phyloP scores from a whole-genome alignment of 2,113 vertebrate species.

The Leucopternis melanops region DNA sequence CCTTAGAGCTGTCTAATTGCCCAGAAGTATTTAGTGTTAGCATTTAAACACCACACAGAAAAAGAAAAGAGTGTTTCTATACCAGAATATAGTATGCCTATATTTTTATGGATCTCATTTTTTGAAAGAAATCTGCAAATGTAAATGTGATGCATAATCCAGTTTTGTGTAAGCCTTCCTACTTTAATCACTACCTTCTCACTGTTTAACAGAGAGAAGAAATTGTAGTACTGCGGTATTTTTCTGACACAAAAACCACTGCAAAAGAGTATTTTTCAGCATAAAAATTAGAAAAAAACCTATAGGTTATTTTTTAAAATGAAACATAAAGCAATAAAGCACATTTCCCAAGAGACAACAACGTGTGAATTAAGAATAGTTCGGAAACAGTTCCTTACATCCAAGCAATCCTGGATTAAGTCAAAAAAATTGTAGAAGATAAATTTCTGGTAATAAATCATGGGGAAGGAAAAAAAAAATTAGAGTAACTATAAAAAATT shows the following conservation, averaged over 20 bases:
- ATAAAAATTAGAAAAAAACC: background rate
- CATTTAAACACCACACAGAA: background rate
- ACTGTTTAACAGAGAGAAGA: background rate
- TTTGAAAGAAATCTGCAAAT: background rate
- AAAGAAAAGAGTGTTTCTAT: background rate
- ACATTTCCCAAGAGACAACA: background rate
- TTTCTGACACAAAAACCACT: background rate
- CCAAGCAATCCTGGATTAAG: background rate
- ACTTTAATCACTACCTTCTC: background rate
- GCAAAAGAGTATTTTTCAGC: background rate
- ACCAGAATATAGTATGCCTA: background rate
- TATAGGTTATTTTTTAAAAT: background rate
- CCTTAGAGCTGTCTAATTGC: background rate
- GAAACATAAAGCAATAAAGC: background rate
- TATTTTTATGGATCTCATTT: background rate
- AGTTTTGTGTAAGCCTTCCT: background rate
- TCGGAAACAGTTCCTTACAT: background rate
- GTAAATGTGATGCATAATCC: background rate
- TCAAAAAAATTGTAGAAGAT: background rate
- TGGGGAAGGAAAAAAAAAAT: background rate
- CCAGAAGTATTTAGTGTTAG: background rate
- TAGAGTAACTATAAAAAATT: background rate
- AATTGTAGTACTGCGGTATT: background rate
- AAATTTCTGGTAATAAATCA: background rate
- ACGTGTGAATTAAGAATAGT: background rate